Evolutionary conservation across 2,888 invertebrate species (phyloP).

Genomic region (Emmelina monodactyla): DNA sequence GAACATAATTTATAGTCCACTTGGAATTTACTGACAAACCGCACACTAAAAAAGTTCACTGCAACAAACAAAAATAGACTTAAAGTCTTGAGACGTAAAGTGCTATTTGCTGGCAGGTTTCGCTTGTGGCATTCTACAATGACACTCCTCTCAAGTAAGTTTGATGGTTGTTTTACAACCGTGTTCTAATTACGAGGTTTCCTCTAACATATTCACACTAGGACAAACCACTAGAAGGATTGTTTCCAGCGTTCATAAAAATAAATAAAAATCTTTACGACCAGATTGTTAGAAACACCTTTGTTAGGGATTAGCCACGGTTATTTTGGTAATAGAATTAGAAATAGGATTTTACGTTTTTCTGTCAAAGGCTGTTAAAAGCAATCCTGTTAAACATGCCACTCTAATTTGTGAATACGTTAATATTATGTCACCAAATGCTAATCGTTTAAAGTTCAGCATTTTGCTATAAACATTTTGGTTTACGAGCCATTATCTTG

Average conservation of each 20-base stretch:
- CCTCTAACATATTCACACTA: conserved; percentile 40
- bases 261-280: conserved; percentile 49
- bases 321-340: no score
- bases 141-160: conserved; percentile 43
- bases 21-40: conserved; percentile 27
- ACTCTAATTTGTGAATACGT: no score
- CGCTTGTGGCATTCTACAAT: conserved; percentile 29
- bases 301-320: conserved; percentile 42
- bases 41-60: background rate
- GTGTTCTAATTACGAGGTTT: conserved; percentile 57
- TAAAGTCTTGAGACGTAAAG: no score
- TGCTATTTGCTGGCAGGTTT: no score
- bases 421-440: conserved; percentile 19
- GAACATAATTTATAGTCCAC: conserved; percentile 51
- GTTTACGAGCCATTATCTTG: conserved; percentile 31
- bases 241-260: conserved; percentile 42
- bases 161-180: conserved; percentile 62
- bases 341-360: no score
- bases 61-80: no score
- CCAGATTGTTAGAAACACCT: conserved; percentile 35
- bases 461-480: conserved; percentile 31
- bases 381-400: no score
- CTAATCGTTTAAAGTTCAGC: conserved; percentile 30
- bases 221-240: conserved; percentile 37
- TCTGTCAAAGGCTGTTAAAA: no score